These are phyloP conservation scores for Tyto alba DNA, from an alignment of 2,113 vertebrate species.

Conservation along the genomic window DNA sequence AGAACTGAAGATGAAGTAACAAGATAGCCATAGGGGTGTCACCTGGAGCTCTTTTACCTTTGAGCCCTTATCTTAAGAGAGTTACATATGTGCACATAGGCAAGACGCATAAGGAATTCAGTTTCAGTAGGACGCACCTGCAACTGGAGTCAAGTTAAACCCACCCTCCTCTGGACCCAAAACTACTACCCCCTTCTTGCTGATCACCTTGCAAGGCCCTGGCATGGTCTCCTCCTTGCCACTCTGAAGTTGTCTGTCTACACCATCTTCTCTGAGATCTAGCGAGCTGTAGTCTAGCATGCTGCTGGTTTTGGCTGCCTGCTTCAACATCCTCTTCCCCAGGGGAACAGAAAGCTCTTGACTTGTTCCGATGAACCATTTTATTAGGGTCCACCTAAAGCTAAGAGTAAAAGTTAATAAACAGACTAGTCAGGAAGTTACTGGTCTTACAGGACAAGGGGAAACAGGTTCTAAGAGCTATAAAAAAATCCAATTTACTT, in stretches of 20 bases:
- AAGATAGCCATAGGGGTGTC: rapidly evolving
- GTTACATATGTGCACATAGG: rapidly evolving
- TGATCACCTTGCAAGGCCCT: background rate
- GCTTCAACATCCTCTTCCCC: background rate
- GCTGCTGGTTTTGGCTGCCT: background rate
- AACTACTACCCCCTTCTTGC: background rate
- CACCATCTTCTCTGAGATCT: background rate
- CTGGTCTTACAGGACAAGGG: rapidly evolving
- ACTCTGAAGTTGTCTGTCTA: background rate
- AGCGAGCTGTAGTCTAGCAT: rapidly evolving
- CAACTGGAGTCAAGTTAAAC: background rate
- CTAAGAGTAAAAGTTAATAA: background rate
- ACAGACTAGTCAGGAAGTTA: background rate
- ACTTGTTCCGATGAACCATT: background rate
- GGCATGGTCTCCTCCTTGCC: background rate
- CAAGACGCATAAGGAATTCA: background rate
- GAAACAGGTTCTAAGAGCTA: background rate
- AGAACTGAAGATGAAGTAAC: background rate
- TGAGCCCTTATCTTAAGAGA: background rate
- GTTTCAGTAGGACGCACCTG: background rate
- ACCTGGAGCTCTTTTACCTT: background rate
- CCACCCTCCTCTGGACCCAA: background rate
- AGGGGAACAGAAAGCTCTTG: rapidly evolving
- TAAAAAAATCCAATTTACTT: background rate
- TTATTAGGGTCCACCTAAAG: background rate